phyloP scores from a whole-genome alignment of 1,140 invertebrate species.

The Polypedilum vanderplanki region DNA sequence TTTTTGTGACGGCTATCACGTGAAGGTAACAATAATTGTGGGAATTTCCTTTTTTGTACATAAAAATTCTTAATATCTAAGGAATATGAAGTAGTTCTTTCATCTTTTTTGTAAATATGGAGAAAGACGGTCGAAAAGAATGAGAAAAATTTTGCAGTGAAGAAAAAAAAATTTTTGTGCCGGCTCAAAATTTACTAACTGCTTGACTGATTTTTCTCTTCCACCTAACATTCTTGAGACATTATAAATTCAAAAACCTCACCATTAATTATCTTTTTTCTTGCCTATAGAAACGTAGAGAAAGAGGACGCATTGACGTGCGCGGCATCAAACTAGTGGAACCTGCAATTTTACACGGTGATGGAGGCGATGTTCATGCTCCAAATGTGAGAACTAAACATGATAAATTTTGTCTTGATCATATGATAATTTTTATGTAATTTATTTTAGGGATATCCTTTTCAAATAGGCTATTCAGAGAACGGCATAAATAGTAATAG shows the following conservation, averaged over 20 bases:
- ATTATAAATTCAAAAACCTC: neutral
- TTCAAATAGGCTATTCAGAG: slow-evolving; percentile 69
- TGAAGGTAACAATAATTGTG: no score
- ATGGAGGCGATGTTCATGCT: slow-evolving; percentile 43
- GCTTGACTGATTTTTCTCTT: neutral
- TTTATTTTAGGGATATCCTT: slow-evolving; percentile 46
- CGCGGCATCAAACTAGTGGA: slow-evolving; percentile 68
- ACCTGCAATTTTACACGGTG: slow-evolving; percentile 55
- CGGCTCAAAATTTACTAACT: neutral
- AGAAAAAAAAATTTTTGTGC: no score
- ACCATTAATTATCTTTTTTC: slow-evolving; percentile 30
- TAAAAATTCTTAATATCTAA: no score
- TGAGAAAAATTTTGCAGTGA: neutral
- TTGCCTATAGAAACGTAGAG: slow-evolving; percentile 58
- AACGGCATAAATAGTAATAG: slow-evolving; percentile 40
- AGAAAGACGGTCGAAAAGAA: no score
- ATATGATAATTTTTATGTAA: neutral
- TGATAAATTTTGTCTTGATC: neutral
- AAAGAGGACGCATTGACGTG: slow-evolving; percentile 69
- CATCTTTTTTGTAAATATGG: neutral
- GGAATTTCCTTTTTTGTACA: no score
- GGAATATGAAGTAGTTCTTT: no score
- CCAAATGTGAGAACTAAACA: slow-evolving; percentile 41
- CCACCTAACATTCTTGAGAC: neutral
- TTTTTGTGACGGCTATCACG: no score